Evolutionary conservation across 2,888 invertebrate genomes (phyloP), one percentile per base, ranked within the genome.

Genomic region (Trypoxylon attenuatum): DNA sequence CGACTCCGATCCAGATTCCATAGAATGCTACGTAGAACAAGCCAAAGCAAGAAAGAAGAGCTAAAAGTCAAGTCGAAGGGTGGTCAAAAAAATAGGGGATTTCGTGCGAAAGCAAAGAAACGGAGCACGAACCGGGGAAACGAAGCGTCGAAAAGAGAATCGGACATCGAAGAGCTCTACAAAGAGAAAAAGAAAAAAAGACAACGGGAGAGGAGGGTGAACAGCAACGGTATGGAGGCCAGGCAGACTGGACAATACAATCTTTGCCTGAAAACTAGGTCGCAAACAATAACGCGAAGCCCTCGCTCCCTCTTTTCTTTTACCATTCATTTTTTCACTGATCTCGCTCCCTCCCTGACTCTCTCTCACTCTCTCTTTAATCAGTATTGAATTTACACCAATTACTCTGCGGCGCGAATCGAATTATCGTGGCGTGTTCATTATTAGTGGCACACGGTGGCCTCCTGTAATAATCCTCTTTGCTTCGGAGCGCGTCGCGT

Each of bases 121-220:
- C 61, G 53, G 52, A 38, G 43, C 49, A 53, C 46, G 53, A 66
- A 39, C 41, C 50, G 38, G 54, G 33, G 23, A 57, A 56, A 55
- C 63, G 50, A 54, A 56, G 46, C 65, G 54, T 55, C 65, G 61
- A 69, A 65, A 69, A 67, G 65, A 54, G 69, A 70, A 61, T 69
- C 70, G 70, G 71, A 66, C 71, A 58, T 71, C 66, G 66, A 62
- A 58, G 62, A 62, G 58, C 41, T 58, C 42, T 47, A 61, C 58
- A 66, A 71, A 66, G 53, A n/a, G 25, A 52, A 46, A 52, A 53
- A 51, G 58, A 38, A 54, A 58, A 19, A 47, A 15, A 58, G 45
- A 47, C 23, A 25, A 47, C 25, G n/a, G 42, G 22, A 19, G 2
- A 15, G 22, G 8, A 10, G 6, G 15, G 49, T 18, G 38, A 5